A percentile compares a stretch with the other conserved stretches of the same genome.
Evolutionary conservation across 2,888 invertebrate genomes (phyloP).

Genomic region (Tachina fera): DNA sequence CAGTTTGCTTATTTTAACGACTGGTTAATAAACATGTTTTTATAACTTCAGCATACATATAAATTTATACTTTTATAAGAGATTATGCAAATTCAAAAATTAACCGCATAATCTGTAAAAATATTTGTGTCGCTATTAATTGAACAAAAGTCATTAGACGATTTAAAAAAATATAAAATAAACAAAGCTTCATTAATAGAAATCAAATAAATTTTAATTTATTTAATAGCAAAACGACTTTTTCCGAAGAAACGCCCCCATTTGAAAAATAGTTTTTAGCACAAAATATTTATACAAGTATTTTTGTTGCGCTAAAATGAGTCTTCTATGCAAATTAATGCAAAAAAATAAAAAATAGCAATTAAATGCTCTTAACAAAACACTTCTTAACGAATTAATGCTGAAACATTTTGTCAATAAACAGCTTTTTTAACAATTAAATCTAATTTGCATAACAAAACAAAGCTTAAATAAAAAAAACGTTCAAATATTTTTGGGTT

Average conservation of each 20-base stretch:
- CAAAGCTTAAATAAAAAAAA: conserved; percentile 14
- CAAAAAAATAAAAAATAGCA: conserved; percentile 42
- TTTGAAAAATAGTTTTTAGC: conserved; percentile 7
- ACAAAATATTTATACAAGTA: conserved; percentile 12
- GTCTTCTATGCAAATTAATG: conserved; percentile 48
- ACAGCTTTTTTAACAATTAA: conserved; percentile 47
- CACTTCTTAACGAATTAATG: conserved; percentile 54
- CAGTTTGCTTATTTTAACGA: too few relatives aligned
- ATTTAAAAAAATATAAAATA: conserved; percentile 10
- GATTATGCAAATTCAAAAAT: not conserved
- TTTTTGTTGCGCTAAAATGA: not conserved
- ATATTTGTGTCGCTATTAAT: not conserved
- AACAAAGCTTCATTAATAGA: conserved; percentile 28
- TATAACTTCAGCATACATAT: too few relatives aligned
- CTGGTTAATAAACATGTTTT: too few relatives aligned
- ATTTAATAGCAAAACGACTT: conserved; percentile 7
- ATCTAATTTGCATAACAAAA: conserved; percentile 57
- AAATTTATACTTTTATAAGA: not conserved
- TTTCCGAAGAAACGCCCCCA: conserved; percentile 56
- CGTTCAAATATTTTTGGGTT: not conserved
- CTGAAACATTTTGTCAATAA: conserved; percentile 52
- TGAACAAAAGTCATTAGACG: not conserved
- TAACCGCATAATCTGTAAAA: not conserved
- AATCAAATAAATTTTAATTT: conserved; percentile 48
- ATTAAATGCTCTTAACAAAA: conserved; percentile 35